A percentile compares a stretch with the other conserved stretches of the same genome.
These are phyloP conservation scores for Tetranychus truncatus DNA, from an alignment of 2,888 invertebrate genomes.

Conservation along the genomic window DNA sequence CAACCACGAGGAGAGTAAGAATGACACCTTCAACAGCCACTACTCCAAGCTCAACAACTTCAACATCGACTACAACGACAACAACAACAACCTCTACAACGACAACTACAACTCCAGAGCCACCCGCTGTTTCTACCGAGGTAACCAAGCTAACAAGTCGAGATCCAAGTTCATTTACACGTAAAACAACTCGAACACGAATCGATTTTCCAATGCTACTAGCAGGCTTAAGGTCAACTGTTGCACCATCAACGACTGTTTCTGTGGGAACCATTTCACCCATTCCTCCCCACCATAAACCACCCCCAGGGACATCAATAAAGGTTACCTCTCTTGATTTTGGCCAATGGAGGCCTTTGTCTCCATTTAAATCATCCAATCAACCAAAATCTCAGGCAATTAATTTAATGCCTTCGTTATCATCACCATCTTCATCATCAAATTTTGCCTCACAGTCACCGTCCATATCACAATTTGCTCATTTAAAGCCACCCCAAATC, in stretches of 20 bases:
- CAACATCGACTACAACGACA: not conserved
- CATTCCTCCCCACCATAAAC: not conserved
- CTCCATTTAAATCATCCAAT: not conserved
- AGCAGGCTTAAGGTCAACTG: not conserved
- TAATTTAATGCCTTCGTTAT: not conserved
- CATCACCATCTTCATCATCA: not conserved
- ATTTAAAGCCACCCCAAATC: not conserved
- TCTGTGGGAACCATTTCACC: not conserved
- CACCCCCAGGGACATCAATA: not conserved
- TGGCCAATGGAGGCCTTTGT: conserved; percentile 8
- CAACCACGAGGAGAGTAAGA: too few species aligned
- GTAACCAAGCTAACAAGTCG: not conserved
- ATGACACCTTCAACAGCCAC: not conserved
- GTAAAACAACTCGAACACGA: not conserved
- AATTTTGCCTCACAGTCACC: not conserved
- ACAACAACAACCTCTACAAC: not conserved
- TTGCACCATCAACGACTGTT: not conserved
- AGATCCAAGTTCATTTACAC: not conserved
- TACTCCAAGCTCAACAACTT: not conserved
- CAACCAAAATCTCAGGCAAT: not conserved
- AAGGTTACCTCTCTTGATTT: not conserved
- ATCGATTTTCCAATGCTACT: not conserved
- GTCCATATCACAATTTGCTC: not conserved
- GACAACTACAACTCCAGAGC: not conserved
- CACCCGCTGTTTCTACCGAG: not conserved